Evolutionary conservation across 2,888 invertebrate species (phyloP).

Genomic region (Leptodirus hochenwartii): DNA sequence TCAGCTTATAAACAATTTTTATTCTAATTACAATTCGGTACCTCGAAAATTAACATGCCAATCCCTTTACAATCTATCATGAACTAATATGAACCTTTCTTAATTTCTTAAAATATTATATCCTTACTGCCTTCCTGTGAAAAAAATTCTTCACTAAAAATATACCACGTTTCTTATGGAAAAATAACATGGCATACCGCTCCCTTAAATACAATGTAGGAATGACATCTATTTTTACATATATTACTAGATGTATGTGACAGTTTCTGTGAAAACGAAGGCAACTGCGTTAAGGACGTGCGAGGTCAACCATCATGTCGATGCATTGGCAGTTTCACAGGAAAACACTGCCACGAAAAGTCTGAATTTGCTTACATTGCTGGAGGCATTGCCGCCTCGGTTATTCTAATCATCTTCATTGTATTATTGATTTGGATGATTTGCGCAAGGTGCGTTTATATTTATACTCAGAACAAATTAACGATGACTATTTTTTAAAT

Average conservation of each 20-base stretch:
- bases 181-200: no score
- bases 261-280: slow-evolving; percentile 78
- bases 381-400: slow-evolving; percentile 86
- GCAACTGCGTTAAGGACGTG: slow-evolving; percentile 67
- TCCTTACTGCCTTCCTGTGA: no score
- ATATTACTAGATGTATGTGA: slow-evolving; percentile 74
- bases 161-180: no score
- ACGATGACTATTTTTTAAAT: not conserved
- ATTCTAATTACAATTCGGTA: no score
- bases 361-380: slow-evolving; percentile 93
- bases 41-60: no score
- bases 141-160: no score
- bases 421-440: slow-evolving; percentile 95
- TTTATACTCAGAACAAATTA: slow-evolving; percentile 1
- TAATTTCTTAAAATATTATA: no score
- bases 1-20: no score
- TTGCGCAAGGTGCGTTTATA: slow-evolving; percentile 51
- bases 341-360: slow-evolving; percentile 73
- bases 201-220: no score
- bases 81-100: no score
- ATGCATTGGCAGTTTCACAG: slow-evolving; percentile 83
- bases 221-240: no score
- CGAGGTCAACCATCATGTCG: slow-evolving; percentile 74
- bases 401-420: slow-evolving; percentile 80
- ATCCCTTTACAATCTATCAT: no score